Evolutionary conservation across 2,888 invertebrate species (phyloP), one percentile per base, ranked within the genome.

Genomic region (Oasisia sp.): DNA sequence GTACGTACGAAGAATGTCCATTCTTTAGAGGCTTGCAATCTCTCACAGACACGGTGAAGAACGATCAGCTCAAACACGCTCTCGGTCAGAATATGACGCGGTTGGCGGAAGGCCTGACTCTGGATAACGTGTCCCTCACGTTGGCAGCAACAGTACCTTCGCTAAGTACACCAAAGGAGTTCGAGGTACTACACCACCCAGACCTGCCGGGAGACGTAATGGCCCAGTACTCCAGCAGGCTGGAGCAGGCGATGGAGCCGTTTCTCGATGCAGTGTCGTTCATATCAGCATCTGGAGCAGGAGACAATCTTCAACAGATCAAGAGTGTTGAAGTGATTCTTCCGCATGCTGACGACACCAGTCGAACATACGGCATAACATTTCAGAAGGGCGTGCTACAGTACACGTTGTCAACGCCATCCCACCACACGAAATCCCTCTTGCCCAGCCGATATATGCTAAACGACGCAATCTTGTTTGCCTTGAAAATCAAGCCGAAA

Each of bases 1-100:
- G 74, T 74, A 74, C 74, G 27, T 27, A 74, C 74, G 74, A 74
- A 74, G 74, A 74, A 74, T 74, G 74, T n/a, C 74, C 74, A 74
- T 27, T 74, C 19, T 7, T 74, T 5, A 74, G 27, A 74, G 74
- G 19, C 7, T 7, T 74, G 74, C 74, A 74, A 74, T 74, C 74
- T 7, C 74, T 27, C 74, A 27, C n/a, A 74, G 74, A 19, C 27
- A 74, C n/a, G 5, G 7, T 74, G 74, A 74, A 74, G 74, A 74
- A 74, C n/a, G 4, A 74, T 74, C 74, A 19, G 27, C 74, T 74
- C 74, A 19, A n/a, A 74, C 19, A 74, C 27, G 27, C n/a, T n/a
- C 14, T 74, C 74, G n/a, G 27, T 7, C 74, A 74, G 19, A 19
- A 74, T 4, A 74, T 74, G 27, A 74, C 19, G 74, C 27, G 14